Conservation (phyloP, 2,888 invertebrate species). For the Leptinotarsa rubiginosa region DNA sequence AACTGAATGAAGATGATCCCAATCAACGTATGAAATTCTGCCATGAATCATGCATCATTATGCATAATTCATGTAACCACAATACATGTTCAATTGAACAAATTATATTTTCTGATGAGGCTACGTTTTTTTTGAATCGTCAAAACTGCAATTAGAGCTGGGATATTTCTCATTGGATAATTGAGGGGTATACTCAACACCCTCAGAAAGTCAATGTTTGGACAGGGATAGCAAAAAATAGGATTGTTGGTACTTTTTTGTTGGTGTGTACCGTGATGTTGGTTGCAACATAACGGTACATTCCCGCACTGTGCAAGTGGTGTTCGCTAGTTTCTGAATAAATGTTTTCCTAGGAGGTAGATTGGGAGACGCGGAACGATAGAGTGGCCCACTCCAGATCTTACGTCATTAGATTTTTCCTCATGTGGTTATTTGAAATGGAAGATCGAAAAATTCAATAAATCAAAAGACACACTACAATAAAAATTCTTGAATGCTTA, state of each 20-base stretch:
- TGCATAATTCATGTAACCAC: not conserved
- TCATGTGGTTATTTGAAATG: not conserved
- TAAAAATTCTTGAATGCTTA: too few relatives aligned
- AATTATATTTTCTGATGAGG: not conserved
- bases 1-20: not conserved
- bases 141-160: not conserved
- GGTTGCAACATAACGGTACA: too few relatives aligned
- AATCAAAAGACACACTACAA: too few relatives aligned
- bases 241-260: not conserved
- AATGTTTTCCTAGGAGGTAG: not conserved
- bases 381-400: not conserved
- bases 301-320: too few relatives aligned
- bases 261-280: too few relatives aligned
- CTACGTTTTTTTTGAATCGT: not conserved
- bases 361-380: not conserved
- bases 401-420: not conserved
- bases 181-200: not conserved
- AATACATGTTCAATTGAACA: not conserved
- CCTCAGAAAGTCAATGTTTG: not conserved
- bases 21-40: not conserved
- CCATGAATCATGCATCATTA: not conserved
- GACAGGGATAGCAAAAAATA: not conserved
- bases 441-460: not conserved
- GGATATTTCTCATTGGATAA: not conserved
- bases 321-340: not conserved